Base-by-base conservation (phyloP, 1,140 invertebrate species). In the Anthonomus grandis region DNA sequence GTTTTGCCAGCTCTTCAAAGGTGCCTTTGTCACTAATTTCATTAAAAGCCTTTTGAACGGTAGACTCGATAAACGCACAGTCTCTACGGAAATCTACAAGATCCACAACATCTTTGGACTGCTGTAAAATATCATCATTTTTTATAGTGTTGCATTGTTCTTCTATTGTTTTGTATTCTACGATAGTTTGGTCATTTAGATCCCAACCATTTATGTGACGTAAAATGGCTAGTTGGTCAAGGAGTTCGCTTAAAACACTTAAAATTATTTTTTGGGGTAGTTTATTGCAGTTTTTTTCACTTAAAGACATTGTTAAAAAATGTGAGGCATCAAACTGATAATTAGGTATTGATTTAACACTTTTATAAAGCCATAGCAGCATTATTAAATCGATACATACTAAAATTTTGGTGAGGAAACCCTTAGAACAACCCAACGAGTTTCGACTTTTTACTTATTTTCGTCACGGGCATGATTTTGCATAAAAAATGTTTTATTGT, bases 211-310 rank as follows among this genome's bases (percentile, higher is more conserved):
- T 47, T 42, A 62, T 38, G n/a, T 53, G 31, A 15, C 34, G 44
- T 34, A 62, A 27, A 27, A 62, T 62, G 13, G 45, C 46, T 18
- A 62, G 25, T 55, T 55, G 39, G 34, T 62, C 60, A 15, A 62
- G 25, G 13, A 4, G 49, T 50, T 62, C 60, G 23, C 42, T n/a
- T 36, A 62, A 31, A 31, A 58, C 27, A 23, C 15, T 54, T 4
- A 50, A 27, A n/a, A 57, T n/a, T n/a, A n/a, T n/a, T n/a, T n/a
- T n/a, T n/a, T n/a, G n/a, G n/a, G n/a, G n/a, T n/a, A n/a, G n/a
- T n/a, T n/a, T n/a, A n/a, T n/a, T n/a, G n/a, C n/a, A n/a, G n/a
- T n/a, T n/a, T n/a, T n/a, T n/a, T n/a, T n/a, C n/a, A n/a, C n/a
- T n/a, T n/a, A n/a, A n/a, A n/a, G n/a, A n/a, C n/a, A n/a, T n/a